phyloP scores from a whole-genome alignment of 2,113 vertebrate genomes.

The Ailurus styani region DNA sequence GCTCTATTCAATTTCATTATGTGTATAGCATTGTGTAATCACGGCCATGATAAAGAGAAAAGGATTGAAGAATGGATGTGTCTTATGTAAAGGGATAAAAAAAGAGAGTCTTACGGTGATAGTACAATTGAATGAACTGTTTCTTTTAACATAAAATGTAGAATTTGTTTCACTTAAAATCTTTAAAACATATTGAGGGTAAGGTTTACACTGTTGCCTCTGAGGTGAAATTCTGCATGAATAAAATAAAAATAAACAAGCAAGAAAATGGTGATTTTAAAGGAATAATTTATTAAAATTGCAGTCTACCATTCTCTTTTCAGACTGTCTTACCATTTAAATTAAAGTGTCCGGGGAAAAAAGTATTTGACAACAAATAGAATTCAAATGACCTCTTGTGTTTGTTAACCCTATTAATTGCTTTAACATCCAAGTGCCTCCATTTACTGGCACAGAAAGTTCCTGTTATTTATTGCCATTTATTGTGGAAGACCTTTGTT shows the following conservation, averaged over 20 bases:
- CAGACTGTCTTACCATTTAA: conserved; percentile 44
- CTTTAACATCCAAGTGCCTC: conserved; percentile 65
- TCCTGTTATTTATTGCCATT: conserved; percentile 63
- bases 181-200: not conserved
- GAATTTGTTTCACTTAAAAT: not conserved
- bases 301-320: not conserved
- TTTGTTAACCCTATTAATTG: conserved; percentile 71
- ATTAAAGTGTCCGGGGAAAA: conserved; percentile 26
- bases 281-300: conserved; percentile 42
- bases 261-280: conserved; percentile 32
- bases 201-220: not conserved
- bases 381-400: conserved; percentile 57
- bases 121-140: not conserved
- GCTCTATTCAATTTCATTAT: not conserved
- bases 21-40: not conserved
- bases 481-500: conserved; percentile 78
- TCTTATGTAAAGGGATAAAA: not conserved
- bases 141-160: not conserved
- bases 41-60: not conserved
- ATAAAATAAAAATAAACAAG: conserved; percentile 10
- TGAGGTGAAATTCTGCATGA: conserved; percentile 9
- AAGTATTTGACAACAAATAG: conserved; percentile 58
- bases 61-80: not conserved
- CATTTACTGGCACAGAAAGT: conserved; percentile 55
- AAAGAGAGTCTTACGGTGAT: not conserved